A percentile compares a stretch with the other conserved stretches of the same genome.
These are phyloP conservation scores for Sarotherodon lohbergeri DNA, from an alignment of 2,113 vertebrate genomes.

Conservation along the genomic window DNA sequence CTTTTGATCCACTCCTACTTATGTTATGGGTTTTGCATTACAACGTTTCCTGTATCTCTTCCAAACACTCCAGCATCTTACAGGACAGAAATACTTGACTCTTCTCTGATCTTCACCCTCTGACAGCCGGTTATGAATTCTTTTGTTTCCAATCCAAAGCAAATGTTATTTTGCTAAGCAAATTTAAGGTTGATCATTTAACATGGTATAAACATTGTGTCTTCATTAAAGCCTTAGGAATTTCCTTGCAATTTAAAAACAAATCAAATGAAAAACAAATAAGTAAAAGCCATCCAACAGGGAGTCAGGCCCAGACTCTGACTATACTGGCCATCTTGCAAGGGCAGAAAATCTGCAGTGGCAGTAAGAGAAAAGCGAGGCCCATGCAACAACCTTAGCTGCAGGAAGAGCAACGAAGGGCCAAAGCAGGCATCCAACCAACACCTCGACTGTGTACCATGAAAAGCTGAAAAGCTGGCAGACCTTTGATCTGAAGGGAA, in stretches of 20 bases:
- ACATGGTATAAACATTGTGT: background rate
- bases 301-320: background rate
- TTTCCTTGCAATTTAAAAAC: too few relatives aligned
- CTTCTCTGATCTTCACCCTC: background rate
- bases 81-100: background rate
- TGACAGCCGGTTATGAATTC: background rate
- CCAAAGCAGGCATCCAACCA: background rate
- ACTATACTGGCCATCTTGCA: background rate
- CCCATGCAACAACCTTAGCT: background rate
- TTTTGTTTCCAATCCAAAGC: background rate
- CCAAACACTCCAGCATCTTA: background rate
- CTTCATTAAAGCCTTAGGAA: background rate
- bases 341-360: background rate
- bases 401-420: background rate
- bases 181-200: background rate
- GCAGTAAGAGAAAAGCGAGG: background rate
- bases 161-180: background rate
- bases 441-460: background rate
- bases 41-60: background rate
- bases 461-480: background rate
- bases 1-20: background rate
- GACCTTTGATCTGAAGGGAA: background rate
- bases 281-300: background rate
- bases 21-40: background rate
- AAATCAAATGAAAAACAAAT: background rate